Evolutionary conservation across 1,140 invertebrate species (phyloP).

Genomic region (Drosophila melanica): DNA sequence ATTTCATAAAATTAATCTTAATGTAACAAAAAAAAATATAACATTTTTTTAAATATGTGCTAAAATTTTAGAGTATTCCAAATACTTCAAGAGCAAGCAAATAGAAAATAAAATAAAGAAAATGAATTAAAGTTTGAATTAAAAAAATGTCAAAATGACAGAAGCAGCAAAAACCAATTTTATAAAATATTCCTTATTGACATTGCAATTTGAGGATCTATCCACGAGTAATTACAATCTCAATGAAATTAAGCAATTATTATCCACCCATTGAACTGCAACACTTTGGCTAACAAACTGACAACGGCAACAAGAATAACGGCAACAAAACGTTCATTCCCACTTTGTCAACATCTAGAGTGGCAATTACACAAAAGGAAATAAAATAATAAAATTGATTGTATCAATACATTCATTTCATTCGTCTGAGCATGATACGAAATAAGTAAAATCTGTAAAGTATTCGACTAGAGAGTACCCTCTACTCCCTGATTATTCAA

Average conservation of each 20-base stretch:
- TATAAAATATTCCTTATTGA: not conserved
- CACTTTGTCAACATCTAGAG: constrained; percentile 8
- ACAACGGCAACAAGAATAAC: not conserved
- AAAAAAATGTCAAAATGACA: too few relatives aligned
- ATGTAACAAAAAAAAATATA: not conserved
- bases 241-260: constrained; percentile 20
- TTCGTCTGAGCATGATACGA: not conserved
- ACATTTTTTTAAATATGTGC: too few relatives aligned
- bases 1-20: constrained; percentile 27
- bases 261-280: constrained; percentile 19
- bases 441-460: not conserved
- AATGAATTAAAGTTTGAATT: too few relatives aligned
- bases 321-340: constrained; percentile 6
- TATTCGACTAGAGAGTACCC: not conserved
- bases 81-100: too few relatives aligned
- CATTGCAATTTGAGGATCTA: not conserved
- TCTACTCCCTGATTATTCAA: too few relatives aligned
- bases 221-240: not conserved
- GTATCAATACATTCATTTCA: not conserved
- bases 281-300: constrained; percentile 4
- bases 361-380: constrained; percentile 37
- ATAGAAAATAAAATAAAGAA: too few relatives aligned
- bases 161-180: too few relatives aligned
- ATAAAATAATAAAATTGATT: constrained; percentile 34
- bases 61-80: not conserved